These are phyloP conservation scores for Wiebesia pumilae DNA, from an alignment of 1,140 invertebrate genomes.

Conservation along the genomic window DNA sequence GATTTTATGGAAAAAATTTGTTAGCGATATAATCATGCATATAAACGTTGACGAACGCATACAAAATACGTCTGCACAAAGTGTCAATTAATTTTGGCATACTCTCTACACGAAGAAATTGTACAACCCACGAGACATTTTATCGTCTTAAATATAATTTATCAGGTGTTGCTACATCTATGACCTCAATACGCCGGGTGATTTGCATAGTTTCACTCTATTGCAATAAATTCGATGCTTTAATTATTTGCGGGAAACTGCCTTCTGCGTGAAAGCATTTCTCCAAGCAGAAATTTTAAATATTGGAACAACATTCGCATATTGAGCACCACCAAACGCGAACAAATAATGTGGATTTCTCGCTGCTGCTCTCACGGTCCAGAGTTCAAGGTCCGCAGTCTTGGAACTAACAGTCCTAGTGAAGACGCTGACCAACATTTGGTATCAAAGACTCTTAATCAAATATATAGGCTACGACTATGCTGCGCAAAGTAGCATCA, in stretches of 20 bases:
- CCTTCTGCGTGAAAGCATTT: not conserved
- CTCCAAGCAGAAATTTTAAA: not conserved
- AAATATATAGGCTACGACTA: no score
- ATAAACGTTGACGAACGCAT: no score
- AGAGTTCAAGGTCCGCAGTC: constrained; percentile 15
- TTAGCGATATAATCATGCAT: no score
- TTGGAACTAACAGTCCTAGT: no score
- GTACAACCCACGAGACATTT: no score
- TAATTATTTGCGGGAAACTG: not conserved
- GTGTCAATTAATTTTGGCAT: no score
- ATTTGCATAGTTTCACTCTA: not conserved
- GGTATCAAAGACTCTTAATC: not conserved
- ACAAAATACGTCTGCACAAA: no score
- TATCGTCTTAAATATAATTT: not conserved
- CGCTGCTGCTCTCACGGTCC: not conserved
- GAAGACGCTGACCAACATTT: not conserved
- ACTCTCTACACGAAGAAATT: no score
- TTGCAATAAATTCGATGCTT: not conserved
- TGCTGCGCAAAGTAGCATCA: no score
- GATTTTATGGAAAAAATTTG: no score
- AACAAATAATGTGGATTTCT: not conserved
- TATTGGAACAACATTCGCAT: not conserved
- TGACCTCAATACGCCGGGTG: not conserved
- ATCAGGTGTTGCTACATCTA: not conserved
- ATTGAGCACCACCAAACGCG: no score